Base-by-base conservation (phyloP, 2,888 invertebrate species). In the Hipparchia sbordonii region DNA sequence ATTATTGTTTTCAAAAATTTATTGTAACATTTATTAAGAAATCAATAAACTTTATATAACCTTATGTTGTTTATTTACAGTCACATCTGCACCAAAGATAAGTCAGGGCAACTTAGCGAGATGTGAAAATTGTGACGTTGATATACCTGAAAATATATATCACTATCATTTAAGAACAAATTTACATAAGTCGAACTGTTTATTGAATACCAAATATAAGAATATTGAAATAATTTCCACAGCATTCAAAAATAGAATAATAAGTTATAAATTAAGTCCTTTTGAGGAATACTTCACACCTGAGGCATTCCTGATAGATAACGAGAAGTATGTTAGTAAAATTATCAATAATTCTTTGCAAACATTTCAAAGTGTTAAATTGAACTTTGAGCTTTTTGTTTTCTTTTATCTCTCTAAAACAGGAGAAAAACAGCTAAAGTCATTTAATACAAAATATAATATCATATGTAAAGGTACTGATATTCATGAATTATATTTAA, bases 221-320 rank as follows among this genome's bases (percentile, higher is more conserved):
- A 73, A 77, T 70, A 23, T 23, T 23, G 23, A 23, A 23, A 23
- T 23, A 23, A 23, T 23, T 23, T 23, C 23, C 23, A 23, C 74
- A 6, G 75, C 76, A 45, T 76, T 78, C 71, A 72, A 72, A 57
- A 78, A 77, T 56, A 72, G 74, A 73, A 77, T 78, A 57, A 61
- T 72, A 13, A 73, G 72, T 56, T 75, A 74, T 67, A 72, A 75
- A 8, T 70, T 75, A 66, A 76, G 67, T 54, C 72, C 75, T 59
- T 39, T 12, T 39, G 60, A 60, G 10, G 60, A 60, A 7, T 60
- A 60, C 39, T 39, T 73, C 59, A 59, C 70, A 71, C 71, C 71
- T 13, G 68, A 77, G 23, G 23, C 23, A 23, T 23, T 23, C 23
- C 23, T 23, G 23, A 23, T 23, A 23, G 23, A 23, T 23, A 33